A percentile compares a stretch with the other conserved stretches of the same genome.
These are phyloP conservation scores for Amphipoea lucens DNA, from an alignment of 2,888 invertebrate species.

Conservation along the genomic window DNA sequence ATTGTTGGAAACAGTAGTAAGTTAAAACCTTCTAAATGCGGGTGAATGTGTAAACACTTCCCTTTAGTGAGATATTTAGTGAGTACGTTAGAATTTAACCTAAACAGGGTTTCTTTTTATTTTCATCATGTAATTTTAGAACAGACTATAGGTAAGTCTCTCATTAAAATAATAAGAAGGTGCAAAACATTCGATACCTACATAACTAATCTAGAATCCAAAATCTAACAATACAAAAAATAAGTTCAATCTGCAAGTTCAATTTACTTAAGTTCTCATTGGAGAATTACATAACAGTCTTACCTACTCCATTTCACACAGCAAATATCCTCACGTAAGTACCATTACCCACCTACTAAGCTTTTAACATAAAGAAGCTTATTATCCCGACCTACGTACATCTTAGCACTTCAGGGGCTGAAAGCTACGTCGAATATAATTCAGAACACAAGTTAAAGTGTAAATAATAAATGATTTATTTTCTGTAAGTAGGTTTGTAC, in stretches of 20 bases:
- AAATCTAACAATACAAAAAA: background rate
- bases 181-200: background rate
- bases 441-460: constrained; percentile 20
- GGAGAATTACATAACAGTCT: constrained; percentile 31
- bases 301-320: constrained; percentile 40
- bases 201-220: background rate
- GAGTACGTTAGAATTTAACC: background rate
- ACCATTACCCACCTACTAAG: constrained; percentile 31
- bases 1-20: background rate
- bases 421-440: constrained; percentile 44
- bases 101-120: background rate
- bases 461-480: too few relatives aligned
- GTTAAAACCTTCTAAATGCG: background rate
- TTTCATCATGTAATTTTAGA: background rate
- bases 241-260: constrained; percentile 22
- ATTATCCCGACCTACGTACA: constrained; percentile 42
- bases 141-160: background rate
- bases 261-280: constrained; percentile 41
- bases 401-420: constrained; percentile 37
- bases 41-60: background rate
- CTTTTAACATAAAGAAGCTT: constrained; percentile 44
- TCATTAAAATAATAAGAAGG: background rate
- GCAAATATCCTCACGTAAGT: constrained; percentile 32
- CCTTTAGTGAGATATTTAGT: background rate
- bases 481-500: too few relatives aligned